Conservation (phyloP, 1,140 invertebrate genomes). For the Catajapyx aquilonaris region DNA sequence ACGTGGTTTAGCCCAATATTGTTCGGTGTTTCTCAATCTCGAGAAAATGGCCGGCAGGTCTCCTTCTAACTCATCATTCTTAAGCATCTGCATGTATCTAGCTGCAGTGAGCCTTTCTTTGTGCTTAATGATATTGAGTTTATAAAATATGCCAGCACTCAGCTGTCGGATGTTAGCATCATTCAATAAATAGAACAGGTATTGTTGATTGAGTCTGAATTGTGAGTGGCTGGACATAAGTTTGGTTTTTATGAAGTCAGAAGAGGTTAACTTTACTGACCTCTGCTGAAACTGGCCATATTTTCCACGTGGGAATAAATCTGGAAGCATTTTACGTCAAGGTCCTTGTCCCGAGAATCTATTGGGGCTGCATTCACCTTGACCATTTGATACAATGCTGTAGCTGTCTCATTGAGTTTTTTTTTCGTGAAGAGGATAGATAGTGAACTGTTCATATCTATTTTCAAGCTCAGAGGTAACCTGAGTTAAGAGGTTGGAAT, state of each 20-base stretch:
- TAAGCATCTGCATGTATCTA: slow-evolving; percentile 13
- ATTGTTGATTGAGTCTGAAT: slow-evolving; percentile 15
- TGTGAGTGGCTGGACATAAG: slow-evolving; percentile 13
- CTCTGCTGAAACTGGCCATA: slow-evolving; percentile 13
- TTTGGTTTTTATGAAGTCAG: slow-evolving; percentile 14
- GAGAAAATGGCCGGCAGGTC: slow-evolving; percentile 14
- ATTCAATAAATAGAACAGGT: slow-evolving; percentile 16
- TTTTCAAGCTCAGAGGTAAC: too few species aligned
- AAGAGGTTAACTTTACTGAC: slow-evolving; percentile 9
- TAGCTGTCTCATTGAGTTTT: slow-evolving; percentile 12
- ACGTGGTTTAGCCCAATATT: slow-evolving; percentile 14
- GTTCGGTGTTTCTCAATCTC: slow-evolving; percentile 13
- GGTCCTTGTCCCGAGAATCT: too few species aligned
- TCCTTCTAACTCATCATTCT: slow-evolving; percentile 11
- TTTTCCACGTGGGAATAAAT: slow-evolving; percentile 14
- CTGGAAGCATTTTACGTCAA: slow-evolving; percentile 15
- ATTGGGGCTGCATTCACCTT: too few species aligned
- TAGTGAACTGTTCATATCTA: too few species aligned
- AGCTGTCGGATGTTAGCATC: too few species aligned
- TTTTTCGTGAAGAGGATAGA: slow-evolving; percentile 15
- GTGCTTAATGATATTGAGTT: too few species aligned
- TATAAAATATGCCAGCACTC: too few species aligned
- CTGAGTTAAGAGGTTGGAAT: too few species aligned
- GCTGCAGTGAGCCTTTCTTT: slow-evolving; percentile 12
- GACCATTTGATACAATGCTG: slow-evolving; percentile 15